Percentiles rank a stretch among this genome's conserved stretches.
Conservation (phyloP, 53 echinoderm and acorn worm genomes). For the Henricia sp. region DNA sequence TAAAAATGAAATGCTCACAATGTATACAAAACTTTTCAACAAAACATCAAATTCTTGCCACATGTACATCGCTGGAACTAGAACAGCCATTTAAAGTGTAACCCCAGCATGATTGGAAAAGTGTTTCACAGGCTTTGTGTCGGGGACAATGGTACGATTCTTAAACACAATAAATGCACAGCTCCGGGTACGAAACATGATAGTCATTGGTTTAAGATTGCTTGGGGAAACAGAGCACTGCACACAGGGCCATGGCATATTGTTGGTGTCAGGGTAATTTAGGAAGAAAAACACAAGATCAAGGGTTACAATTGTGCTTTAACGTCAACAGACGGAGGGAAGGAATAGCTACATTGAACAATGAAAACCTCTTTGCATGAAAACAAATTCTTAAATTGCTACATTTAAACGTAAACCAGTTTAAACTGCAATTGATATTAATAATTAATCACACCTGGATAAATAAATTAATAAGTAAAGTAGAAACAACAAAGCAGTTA, state of each 20-base stretch:
- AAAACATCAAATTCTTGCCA: not conserved
- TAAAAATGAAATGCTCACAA: no score
- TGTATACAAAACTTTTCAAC: not conserved
- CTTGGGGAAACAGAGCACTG: not conserved
- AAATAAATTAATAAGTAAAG: no score
- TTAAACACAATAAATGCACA: slow-evolving; percentile 51
- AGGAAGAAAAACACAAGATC: slow-evolving; percentile 11
- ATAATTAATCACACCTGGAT: no score
- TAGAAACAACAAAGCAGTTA: no score
- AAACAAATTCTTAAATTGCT: no score
- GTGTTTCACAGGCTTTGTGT: slow-evolving; percentile 37
- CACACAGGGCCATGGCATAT: slow-evolving; percentile 2
- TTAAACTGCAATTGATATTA: no score
- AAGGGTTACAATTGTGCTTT: slow-evolving; percentile 6
- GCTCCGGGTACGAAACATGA: slow-evolving; percentile 30
- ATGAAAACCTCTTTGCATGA: no score
- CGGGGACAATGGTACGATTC: slow-evolving; percentile 36
- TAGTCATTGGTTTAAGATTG: slow-evolving; percentile 42
- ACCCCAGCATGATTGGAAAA: slow-evolving; percentile 43
- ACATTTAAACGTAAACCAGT: no score
- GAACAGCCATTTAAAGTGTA: slow-evolving; percentile 16
- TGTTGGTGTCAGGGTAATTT: slow-evolving; percentile 36
- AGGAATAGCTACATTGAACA: no score
- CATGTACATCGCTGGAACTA: not conserved
- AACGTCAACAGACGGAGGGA: not conserved